A percentile compares a stretch with the other conserved stretches of the same genome.
Evolutionary conservation across 2,113 vertebrate species (phyloP).

Genomic region (Cricetomys ansorgei): DNA sequence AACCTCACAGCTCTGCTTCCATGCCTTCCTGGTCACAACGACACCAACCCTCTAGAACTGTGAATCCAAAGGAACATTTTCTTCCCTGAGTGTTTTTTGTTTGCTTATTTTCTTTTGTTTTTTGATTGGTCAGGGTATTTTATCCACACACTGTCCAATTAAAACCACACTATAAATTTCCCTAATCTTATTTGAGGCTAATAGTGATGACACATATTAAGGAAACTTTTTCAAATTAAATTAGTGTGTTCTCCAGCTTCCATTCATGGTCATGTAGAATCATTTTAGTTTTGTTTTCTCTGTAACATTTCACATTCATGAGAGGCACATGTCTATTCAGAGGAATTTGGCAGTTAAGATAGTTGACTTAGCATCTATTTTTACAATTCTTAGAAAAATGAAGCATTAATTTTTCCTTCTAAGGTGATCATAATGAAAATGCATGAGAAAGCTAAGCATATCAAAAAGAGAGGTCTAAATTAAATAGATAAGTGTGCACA

Average conservation of each 20-base stretch:
- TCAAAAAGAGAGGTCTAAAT: background rate
- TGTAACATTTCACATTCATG: background rate
- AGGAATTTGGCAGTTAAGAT: background rate
- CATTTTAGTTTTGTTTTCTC: background rate
- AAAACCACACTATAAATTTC: background rate
- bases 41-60: background rate
- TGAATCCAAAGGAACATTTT: background rate
- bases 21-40: background rate
- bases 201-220: background rate
- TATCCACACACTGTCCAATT: background rate
- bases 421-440: background rate
- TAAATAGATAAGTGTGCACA: background rate
- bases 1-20: background rate
- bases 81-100: background rate
- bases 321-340: background rate
- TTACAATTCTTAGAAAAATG: background rate
- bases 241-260: background rate
- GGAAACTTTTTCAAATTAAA: background rate
- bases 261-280: background rate
- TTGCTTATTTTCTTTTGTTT: too few species aligned
- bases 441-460: background rate
- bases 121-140: background rate
- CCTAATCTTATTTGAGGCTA: background rate
- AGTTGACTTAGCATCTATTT: background rate
- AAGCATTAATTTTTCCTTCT: background rate